Evolutionary conservation across 2,113 vertebrate genomes (phyloP).

Genomic region (Numenius arquata): DNA sequence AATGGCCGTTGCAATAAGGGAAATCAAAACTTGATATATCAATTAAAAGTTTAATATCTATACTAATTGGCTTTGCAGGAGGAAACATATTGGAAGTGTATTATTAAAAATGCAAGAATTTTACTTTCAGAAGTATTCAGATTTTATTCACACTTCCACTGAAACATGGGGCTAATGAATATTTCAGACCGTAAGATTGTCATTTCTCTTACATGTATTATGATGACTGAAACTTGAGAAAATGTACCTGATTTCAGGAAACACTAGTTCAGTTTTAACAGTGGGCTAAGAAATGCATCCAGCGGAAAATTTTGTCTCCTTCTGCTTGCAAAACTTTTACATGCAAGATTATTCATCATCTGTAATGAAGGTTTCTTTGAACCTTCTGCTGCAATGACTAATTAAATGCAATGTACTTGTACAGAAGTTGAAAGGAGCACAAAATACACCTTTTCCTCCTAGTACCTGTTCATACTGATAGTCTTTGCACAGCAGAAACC

Average conservation of each 20-base stretch:
- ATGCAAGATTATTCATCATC: background rate
- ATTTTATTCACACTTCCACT: background rate
- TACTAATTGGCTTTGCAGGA: background rate
- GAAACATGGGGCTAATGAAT: background rate
- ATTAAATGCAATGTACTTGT: background rate
- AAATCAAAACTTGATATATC: background rate
- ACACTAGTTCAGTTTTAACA: background rate
- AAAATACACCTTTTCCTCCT: background rate
- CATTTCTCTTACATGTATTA: background rate
- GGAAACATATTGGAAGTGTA: background rate
- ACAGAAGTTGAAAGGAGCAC: background rate
- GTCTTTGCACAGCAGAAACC: background rate
- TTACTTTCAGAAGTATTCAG: background rate
- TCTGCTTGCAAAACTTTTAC: background rate
- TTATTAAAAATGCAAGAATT: background rate
- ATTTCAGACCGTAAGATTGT: background rate
- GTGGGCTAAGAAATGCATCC: background rate
- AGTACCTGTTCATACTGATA: background rate
- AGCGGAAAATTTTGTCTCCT: background rate
- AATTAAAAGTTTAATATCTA: background rate
- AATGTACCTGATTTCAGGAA: background rate
- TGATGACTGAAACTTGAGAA: background rate
- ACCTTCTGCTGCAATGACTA: background rate
- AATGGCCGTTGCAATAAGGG: background rate
- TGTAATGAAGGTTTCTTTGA: background rate